Percentiles rank a stretch among this genome's conserved stretches.
These are phyloP conservation scores for Drosophila mauritiana DNA, from an alignment of 1,140 invertebrate species.

Conservation along the genomic window DNA sequence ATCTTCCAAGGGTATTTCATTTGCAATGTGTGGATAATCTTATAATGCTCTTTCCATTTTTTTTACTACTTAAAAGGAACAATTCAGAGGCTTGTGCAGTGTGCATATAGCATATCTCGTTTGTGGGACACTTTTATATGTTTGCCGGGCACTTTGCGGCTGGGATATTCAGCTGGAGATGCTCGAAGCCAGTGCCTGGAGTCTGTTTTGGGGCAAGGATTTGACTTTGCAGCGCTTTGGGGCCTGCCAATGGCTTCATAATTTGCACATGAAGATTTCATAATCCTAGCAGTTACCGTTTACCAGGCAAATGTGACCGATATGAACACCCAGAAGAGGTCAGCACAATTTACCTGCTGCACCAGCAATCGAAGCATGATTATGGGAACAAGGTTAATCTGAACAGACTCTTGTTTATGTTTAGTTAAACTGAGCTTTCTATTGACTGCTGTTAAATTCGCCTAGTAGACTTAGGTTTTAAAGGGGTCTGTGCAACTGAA, in stretches of 20 bases:
- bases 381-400: conserved; percentile 1
- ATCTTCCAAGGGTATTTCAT: neutral
- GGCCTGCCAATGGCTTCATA: conserved; percentile 47
- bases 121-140: conserved; percentile 46
- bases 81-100: conserved; percentile 41
- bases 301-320: conserved; percentile 16
- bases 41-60: neutral
- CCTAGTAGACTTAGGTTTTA: conserved; percentile 15
- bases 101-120: conserved; percentile 59
- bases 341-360: conserved; percentile 16
- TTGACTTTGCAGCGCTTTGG: conserved; percentile 32
- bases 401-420: neutral
- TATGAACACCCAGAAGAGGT: neutral
- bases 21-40: neutral
- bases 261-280: conserved; percentile 43
- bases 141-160: conserved; percentile 54
- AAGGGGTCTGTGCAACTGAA: conserved; percentile 17
- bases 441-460: neutral
- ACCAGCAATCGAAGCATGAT: conserved; percentile 1
- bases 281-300: conserved; percentile 4
- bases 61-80: conserved; percentile 10
- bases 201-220: conserved; percentile 16
- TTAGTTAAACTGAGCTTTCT: neutral
- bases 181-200: neutral
- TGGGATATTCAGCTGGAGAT: conserved; percentile 19